phyloP scores from a whole-genome alignment of 2,888 invertebrate species.

The Crossocerus cetratus region DNA sequence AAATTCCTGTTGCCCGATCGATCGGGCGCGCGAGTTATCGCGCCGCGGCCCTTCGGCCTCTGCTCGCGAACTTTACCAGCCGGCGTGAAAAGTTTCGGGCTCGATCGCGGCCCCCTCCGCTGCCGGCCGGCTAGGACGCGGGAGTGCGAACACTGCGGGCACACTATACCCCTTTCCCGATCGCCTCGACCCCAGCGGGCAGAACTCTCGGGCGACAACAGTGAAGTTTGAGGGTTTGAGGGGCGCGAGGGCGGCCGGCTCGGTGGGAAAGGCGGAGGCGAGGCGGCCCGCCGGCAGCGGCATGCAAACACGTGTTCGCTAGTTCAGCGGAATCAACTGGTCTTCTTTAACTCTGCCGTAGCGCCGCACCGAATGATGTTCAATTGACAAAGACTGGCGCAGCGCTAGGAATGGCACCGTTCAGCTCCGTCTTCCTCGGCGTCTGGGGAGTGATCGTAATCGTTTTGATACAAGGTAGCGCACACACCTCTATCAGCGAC shows the following conservation, averaged over 20 bases:
- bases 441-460: slow-evolving; percentile 75
- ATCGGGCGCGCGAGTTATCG: slow-evolving; percentile 6
- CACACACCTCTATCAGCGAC: not conserved
- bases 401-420: slow-evolving; percentile 73
- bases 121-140: not conserved
- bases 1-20: slow-evolving; percentile 8
- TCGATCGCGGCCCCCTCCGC: slow-evolving; percentile 5
- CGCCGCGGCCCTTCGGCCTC: slow-evolving; percentile 25
- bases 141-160: slow-evolving; percentile 32
- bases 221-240: slow-evolving; percentile 23
- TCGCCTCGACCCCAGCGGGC: slow-evolving; percentile 8
- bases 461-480: slow-evolving; percentile 73
- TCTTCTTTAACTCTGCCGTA: slow-evolving; percentile 49
- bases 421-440: slow-evolving; percentile 74
- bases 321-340: slow-evolving; percentile 24
- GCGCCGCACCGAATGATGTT: slow-evolving; percentile 70
- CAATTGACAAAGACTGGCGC: slow-evolving; percentile 69
- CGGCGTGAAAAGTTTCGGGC: slow-evolving; percentile 23
- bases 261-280: not conserved
- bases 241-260: slow-evolving; percentile 4
- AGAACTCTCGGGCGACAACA: slow-evolving; percentile 11
- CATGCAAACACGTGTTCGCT: slow-evolving; percentile 25
- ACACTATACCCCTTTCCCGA: slow-evolving; percentile 22
- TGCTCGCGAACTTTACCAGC: slow-evolving; percentile 13
- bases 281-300: not conserved